Evolutionary conservation across 2,888 invertebrate species (phyloP), one percentile per base, ranked within the genome.

Genomic region (Parnassius orleans): DNA sequence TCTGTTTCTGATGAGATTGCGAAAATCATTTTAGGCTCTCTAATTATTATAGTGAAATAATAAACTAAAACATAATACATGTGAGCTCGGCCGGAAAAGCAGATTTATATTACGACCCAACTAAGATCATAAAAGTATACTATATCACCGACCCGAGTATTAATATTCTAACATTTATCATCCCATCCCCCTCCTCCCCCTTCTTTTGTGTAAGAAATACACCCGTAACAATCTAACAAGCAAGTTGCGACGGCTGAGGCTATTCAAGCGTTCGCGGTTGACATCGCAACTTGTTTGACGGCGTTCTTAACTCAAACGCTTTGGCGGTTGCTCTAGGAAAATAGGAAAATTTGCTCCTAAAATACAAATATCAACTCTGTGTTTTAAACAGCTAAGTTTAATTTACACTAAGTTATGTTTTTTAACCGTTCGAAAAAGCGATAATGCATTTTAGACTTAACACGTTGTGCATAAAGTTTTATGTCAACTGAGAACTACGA

Each of bases 61-160:
- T 79, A 79, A 83, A 80, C 79, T 79, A 78, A 78, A 67, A 80
- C 76, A 73, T 75, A 75, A 74, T 74, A 77, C 73, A 76, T 69
- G 78, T 78, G 79, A 77, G 72, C 72, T 75, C 74, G 78, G 70
- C 79, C 84, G 86, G 86, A 84, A 86, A 85, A 84, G 83, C 87
- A 87, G 89, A 89, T 90, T 89, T 87, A 89, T 86, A 88, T 84
- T 84, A 84, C 84, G 84, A 80, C 86, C 87, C 83, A 89, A 90
- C 90, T 90, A 89, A 90, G 91, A 91, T 90, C 89, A 90, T 91
- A 90, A 91, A 90, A 90, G 89, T 89, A 85, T 88, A 89, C 82
- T 83, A 80, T 81, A 81, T 81, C 78, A 79, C 78, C 80, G 77
- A 78, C 81, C 86, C 84, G 79, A 74, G 85, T 86, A 90, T 90